Evolutionary conservation across 2,797 vertebrate genomes (phyloP).

Genomic region (Lagorchestes hirsutus): DNA sequence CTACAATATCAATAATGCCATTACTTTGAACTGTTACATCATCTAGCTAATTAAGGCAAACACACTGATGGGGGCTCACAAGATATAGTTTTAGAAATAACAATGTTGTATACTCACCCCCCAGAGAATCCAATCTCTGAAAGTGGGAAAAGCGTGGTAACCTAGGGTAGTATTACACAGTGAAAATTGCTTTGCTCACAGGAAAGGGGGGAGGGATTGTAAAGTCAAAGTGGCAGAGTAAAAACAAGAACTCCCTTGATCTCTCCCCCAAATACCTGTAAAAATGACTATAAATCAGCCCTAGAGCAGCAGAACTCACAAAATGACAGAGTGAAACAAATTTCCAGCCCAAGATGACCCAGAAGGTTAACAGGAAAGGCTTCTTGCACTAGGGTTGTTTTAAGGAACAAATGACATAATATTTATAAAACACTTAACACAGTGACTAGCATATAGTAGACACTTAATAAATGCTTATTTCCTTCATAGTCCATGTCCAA

Average conservation of each 20-base stretch:
- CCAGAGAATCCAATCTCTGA: background rate
- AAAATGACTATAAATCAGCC: too few species aligned
- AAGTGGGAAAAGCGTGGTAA: background rate
- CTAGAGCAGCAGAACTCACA: too few species aligned
- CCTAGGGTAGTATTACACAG: background rate
- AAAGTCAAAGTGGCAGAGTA: too few species aligned
- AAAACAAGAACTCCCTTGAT: too few species aligned
- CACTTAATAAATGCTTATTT: background rate
- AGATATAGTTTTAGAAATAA: background rate
- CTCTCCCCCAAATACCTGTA: too few species aligned
- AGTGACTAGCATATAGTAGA: background rate
- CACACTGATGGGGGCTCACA: background rate
- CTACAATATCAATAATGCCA: background rate
- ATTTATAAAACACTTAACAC: background rate
- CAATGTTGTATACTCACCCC: background rate
- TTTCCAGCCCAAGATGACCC: too few species aligned
- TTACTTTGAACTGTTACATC: background rate
- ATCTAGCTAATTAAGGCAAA: background rate
- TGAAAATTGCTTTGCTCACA: background rate
- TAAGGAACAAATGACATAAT: background rate
- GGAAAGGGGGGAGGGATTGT: background rate
- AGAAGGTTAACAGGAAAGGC: too few species aligned
- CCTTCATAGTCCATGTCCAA: background rate
- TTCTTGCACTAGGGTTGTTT: background rate
- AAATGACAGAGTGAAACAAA: too few species aligned